Percentiles rank a stretch among this genome's conserved stretches.
These are phyloP conservation scores for Galago senegalensis DNA, from an alignment of 2,797 vertebrate genomes.

Conservation along the genomic window DNA sequence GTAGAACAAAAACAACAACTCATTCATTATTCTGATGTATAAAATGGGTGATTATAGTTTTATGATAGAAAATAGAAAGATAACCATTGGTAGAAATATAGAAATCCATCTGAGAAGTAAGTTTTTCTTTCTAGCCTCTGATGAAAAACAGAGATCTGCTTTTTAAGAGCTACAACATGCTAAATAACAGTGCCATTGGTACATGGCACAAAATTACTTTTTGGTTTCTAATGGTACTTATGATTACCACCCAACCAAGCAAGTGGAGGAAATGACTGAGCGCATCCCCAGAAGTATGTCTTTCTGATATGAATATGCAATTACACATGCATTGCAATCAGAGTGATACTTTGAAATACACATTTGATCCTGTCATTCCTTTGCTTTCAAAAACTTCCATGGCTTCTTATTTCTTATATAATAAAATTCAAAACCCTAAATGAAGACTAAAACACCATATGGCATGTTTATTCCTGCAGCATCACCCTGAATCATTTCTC, in stretches of 20 bases:
- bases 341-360: conserved; percentile 7
- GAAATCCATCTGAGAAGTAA: not conserved
- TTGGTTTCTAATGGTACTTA: conserved; percentile 26
- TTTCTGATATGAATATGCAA: conserved; percentile 23
- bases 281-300: not conserved
- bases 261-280: not conserved
- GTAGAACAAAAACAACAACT: not conserved
- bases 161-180: not conserved
- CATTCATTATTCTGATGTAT: not conserved
- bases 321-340: not conserved
- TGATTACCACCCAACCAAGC: not conserved
- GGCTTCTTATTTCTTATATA: not conserved
- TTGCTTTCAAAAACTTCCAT: not conserved
- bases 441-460: not conserved
- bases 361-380: not conserved
- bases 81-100: not conserved
- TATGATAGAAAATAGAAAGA: conserved; percentile 34
- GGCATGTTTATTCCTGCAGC: not conserved
- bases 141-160: not conserved
- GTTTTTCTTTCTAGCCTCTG: conserved; percentile 1
- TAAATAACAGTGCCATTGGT: not conserved
- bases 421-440: not conserved
- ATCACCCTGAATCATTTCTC: not conserved
- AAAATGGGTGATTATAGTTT: not conserved
- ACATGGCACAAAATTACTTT: not conserved